Conservation (phyloP, 2,888 invertebrate genomes). For the Coenonympha arcania region DNA sequence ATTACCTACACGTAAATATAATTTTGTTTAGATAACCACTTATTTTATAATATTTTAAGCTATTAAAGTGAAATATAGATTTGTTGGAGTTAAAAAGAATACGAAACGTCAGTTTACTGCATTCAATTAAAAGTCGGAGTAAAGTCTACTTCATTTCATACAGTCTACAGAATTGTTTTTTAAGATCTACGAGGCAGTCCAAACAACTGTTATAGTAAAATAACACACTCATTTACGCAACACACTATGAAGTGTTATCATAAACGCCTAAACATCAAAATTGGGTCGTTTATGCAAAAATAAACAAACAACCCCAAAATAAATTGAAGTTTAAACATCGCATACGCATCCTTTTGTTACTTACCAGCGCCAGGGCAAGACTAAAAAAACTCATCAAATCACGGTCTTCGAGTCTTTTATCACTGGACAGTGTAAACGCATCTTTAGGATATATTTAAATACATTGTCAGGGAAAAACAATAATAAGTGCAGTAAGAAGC, state of each 20-base stretch:
- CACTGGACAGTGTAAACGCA: conserved; percentile 17
- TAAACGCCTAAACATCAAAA: background rate
- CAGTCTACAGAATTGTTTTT: too few relatives aligned
- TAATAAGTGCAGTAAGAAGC: background rate
- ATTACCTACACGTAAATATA: too few relatives aligned
- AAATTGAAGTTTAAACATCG: background rate
- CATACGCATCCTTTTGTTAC: conserved; percentile 11
- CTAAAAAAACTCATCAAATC: conserved; percentile 18
- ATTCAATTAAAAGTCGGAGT: too few relatives aligned
- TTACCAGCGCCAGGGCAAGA: conserved; percentile 16
- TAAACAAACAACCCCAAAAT: background rate
- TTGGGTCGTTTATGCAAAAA: background rate
- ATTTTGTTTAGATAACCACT: too few relatives aligned
- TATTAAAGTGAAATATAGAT: too few relatives aligned
- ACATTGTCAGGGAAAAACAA: too few relatives aligned
- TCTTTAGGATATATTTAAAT: conserved; percentile 10
- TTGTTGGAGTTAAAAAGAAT: too few relatives aligned
- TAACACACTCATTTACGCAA: background rate
- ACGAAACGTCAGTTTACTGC: too few relatives aligned
- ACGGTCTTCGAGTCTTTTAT: conserved; percentile 22
- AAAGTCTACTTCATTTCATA: too few relatives aligned
- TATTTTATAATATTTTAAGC: too few relatives aligned
- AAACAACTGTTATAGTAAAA: too few relatives aligned
- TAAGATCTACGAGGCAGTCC: too few relatives aligned
- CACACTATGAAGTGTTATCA: background rate